A percentile compares a stretch with the other conserved stretches of the same genome.
phyloP scores from a whole-genome alignment of 2,113 vertebrate genomes.

The Dipodomys spectabilis region DNA sequence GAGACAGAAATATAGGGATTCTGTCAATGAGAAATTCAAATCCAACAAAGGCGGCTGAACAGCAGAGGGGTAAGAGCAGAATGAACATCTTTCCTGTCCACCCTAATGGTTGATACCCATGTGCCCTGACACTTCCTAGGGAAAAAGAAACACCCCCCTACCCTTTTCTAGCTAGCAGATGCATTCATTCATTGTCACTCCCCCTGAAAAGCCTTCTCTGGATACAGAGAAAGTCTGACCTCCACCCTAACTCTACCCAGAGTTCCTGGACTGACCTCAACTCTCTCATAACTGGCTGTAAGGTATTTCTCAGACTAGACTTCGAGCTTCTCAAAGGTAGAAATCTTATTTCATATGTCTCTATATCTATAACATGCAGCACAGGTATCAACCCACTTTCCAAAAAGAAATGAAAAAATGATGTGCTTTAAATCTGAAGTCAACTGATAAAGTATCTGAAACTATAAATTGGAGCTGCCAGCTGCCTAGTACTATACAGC shows the following conservation, averaged over 20 bases:
- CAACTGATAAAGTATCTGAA: background rate
- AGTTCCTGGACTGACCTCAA: background rate
- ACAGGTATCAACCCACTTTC: background rate
- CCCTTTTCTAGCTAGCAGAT: background rate
- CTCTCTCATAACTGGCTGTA: background rate
- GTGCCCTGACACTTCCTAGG: background rate
- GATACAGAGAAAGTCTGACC: background rate
- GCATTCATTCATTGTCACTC: background rate
- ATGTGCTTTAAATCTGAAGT: slow-evolving; percentile 8
- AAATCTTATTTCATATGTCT: background rate
- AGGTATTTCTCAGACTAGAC: background rate
- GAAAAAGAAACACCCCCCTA: background rate
- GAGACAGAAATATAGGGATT: background rate
- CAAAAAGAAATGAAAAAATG: background rate
- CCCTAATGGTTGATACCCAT: background rate
- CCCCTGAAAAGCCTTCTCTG: background rate
- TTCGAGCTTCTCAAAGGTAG: background rate
- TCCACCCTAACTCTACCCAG: background rate
- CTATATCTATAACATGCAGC: background rate
- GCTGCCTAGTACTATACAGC: background rate
- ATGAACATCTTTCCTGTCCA: background rate
- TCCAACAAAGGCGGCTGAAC: background rate
- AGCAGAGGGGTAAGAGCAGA: background rate
- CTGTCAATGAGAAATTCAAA: background rate
- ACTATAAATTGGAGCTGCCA: background rate